Evolutionary conservation across 2,113 vertebrate genomes (phyloP).

Genomic region (Fulmarus glacialis): DNA sequence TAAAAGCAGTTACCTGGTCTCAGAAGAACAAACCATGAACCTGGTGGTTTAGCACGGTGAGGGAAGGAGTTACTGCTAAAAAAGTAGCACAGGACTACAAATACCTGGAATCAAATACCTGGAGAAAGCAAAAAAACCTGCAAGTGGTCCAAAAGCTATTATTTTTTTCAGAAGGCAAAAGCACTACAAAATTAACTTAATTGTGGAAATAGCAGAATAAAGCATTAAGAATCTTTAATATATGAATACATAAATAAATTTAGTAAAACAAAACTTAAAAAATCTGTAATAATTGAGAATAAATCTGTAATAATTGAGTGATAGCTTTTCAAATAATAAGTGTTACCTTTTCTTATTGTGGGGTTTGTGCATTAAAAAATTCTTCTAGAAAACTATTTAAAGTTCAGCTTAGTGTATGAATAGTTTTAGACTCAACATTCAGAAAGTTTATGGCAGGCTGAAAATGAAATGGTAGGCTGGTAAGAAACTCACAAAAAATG

Average conservation of each 20-base stretch:
- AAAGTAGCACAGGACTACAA: background rate
- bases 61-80: background rate
- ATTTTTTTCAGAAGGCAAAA: background rate
- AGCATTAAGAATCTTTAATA: background rate
- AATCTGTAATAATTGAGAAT: background rate
- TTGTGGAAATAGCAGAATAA: background rate
- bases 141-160: background rate
- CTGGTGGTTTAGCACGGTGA: background rate
- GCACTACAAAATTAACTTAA: background rate
- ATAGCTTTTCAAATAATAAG: background rate
- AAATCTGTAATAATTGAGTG: background rate
- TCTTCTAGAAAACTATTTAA: background rate
- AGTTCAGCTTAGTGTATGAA: background rate
- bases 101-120: background rate
- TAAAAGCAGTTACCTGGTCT: background rate
- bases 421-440: background rate
- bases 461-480: background rate
- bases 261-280: background rate
- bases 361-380: background rate
- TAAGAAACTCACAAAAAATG: background rate
- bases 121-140: background rate
- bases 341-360: background rate
- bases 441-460: background rate
- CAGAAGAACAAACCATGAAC: background rate
- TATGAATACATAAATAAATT: background rate